Evolutionary conservation across 2,888 invertebrate species (phyloP), one percentile per base, ranked within the genome.

Genomic region (Sarcophaga subvicina): DNA sequence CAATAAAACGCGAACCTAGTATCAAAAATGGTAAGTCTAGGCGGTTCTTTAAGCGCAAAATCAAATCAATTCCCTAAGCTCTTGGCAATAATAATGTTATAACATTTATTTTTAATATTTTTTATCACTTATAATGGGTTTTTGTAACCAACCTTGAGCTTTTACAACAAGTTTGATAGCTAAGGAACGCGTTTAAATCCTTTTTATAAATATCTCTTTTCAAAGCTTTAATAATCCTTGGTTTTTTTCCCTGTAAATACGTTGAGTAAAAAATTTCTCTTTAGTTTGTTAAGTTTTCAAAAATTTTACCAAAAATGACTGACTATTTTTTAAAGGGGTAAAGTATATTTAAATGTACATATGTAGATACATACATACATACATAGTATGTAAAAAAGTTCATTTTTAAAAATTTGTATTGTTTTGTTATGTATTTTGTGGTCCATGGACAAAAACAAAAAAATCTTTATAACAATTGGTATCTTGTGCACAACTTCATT

Each of bases 1-100:
- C 92, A 72, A 91, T 92, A 67, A 92, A 92, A 80, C 92, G 91
- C 83, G 92, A 92, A 86, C 90, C 86, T 77, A 92, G 92, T 90
- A 92, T 91, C 80, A 91, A 92, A 81, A 92, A 90, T 88, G 92
- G 92, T 92, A 90, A 93, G 93, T 93, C 78, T 4, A 45, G 54
- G 77, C 62, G 88, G 88, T 70, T 80, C 82, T 49, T 27, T 64
- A 4, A 64, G 45, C 25, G n/a, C 4, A 37, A 8, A 37, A 37
- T 37, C 10, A 8, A 37, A 37, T 37, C 37, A 37, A 37, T 10
- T 20, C n/a, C 45, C 47, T 27, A 70, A 11, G 25, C 73, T 37
- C 37, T 37, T 37, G 37, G 37, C 37, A 37, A 37, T 37, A 37
- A 37, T 37, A 37, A 37, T 37, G 0, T 10, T 37, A 8, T 37